Evolutionary conservation across 2,888 invertebrate species (phyloP).

Genomic region (Trachelus tabidus): DNA sequence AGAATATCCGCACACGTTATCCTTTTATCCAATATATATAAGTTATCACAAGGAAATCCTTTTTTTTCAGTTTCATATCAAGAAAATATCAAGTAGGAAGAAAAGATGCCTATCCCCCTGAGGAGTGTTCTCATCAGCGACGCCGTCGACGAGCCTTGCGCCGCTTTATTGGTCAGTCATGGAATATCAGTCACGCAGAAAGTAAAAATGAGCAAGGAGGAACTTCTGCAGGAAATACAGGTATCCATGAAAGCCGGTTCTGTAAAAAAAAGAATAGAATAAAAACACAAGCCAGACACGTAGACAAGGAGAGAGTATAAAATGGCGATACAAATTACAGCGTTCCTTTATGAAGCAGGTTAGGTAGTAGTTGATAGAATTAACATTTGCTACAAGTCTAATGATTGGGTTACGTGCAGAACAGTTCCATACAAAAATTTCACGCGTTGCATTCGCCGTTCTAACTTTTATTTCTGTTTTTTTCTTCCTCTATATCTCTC

Average conservation of each 20-base stretch:
- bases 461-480: neutral
- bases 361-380: neutral
- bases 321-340: neutral
- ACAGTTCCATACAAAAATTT: neutral
- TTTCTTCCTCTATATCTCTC: neutral
- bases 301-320: neutral
- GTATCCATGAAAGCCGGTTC: constrained; percentile 68
- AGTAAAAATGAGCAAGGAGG: constrained; percentile 81
- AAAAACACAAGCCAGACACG: neutral
- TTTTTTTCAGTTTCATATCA: neutral
- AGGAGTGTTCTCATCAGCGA: constrained; percentile 91
- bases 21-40: neutral
- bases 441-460: neutral
- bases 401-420: neutral
- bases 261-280: constrained; percentile 8
- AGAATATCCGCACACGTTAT: neutral
- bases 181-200: constrained; percentile 85
- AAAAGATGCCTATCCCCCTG: constrained; percentile 64
- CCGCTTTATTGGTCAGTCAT: constrained; percentile 80
- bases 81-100: constrained; percentile 10
- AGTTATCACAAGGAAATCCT: neutral
- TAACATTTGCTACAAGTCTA: neutral
- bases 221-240: constrained; percentile 84
- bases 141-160: constrained; percentile 89
- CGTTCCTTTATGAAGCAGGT: neutral